Evolutionary conservation across 2,888 invertebrate species (phyloP).

Genomic region (Pinctada fucata): DNA sequence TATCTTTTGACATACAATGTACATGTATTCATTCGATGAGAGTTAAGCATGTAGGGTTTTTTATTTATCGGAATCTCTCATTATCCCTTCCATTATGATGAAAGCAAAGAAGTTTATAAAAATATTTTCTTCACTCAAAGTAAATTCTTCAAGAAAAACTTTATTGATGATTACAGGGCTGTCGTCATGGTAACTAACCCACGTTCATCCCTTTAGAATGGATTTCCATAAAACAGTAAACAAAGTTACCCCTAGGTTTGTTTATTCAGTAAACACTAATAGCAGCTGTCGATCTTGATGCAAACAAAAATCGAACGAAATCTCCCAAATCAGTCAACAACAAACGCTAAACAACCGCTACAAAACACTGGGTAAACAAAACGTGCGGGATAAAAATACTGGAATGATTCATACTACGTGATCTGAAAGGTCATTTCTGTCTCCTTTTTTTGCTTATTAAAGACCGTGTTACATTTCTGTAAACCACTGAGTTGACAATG

Average conservation of each 20-base stretch:
- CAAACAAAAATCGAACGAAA: conserved; percentile 21
- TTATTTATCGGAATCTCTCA: too few relatives aligned
- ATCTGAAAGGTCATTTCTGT: too few relatives aligned
- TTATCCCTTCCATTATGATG: too few relatives aligned
- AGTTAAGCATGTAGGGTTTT: too few relatives aligned
- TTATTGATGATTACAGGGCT: not conserved
- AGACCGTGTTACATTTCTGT: too few relatives aligned
- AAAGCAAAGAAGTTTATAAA: too few relatives aligned
- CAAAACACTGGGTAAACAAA: conserved; percentile 29
- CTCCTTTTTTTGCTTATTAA: too few relatives aligned
- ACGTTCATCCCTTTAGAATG: conserved; percentile 20
- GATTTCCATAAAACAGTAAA: conserved; percentile 35
- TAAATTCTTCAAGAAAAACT: not conserved
- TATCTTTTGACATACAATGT: too few relatives aligned
- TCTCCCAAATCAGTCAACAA: conserved; percentile 9
- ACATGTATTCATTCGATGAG: too few relatives aligned
- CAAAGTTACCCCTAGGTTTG: conserved; percentile 27
- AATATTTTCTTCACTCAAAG: not conserved
- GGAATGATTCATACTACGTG: too few relatives aligned
- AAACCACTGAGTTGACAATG: too few relatives aligned
- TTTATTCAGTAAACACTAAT: conserved; percentile 38
- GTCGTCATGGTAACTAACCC: conserved; percentile 33
- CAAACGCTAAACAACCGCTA: conserved; percentile 16
- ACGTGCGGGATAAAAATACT: conserved; percentile 12
- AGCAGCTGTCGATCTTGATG: conserved; percentile 28